Evolutionary conservation across 1,140 invertebrate species (phyloP), one percentile per base, ranked within the genome.

Genomic region (Aculops lycopersici): DNA sequence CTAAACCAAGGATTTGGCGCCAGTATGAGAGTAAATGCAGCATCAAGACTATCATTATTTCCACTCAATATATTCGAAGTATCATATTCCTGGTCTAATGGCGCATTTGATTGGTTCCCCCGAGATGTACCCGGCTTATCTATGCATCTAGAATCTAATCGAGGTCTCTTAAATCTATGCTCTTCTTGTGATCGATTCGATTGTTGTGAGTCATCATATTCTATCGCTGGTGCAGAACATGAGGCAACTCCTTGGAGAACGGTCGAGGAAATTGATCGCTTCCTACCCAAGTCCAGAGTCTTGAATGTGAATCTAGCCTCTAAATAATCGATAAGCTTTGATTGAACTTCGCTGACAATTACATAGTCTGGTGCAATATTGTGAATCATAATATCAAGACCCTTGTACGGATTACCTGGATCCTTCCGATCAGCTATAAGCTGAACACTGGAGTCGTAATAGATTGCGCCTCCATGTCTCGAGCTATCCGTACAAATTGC

Each of bases 11-110:
- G 24, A 31, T 31, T 31, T n/a, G 24, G 24, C n/a, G n/a, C n/a
- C n/a, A n/a, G n/a, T 36, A 43, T 40, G 17, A 21, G 35, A 40
- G 38, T 43, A 12, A 36, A 43, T 8, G 31, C 35, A 14, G 42
- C 40, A 40, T 24, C 38, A 36, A 24, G 8, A n/a, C 42, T 43
- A n/a, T 21, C 17, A 18, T 40, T 20, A 19, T 36, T 39, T 8
- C 37, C 35, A 24, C 38, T n/a, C 5, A 43, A n/a, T 20, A 38
- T 41, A 39, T n/a, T n/a, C n/a, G n/a, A n/a, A n/a, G n/a, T n/a
- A n/a, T n/a, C n/a, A n/a, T n/a, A n/a, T n/a, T n/a, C n/a, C n/a
- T n/a, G n/a, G n/a, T n/a, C n/a, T n/a, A n/a, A n/a, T n/a, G n/a
- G n/a, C n/a, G n/a, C n/a, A n/a, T n/a, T n/a, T n/a, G n/a, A n/a